phyloP scores from a whole-genome alignment of 1,140 invertebrate genomes.

The Diabrotica undecimpunctata region DNA sequence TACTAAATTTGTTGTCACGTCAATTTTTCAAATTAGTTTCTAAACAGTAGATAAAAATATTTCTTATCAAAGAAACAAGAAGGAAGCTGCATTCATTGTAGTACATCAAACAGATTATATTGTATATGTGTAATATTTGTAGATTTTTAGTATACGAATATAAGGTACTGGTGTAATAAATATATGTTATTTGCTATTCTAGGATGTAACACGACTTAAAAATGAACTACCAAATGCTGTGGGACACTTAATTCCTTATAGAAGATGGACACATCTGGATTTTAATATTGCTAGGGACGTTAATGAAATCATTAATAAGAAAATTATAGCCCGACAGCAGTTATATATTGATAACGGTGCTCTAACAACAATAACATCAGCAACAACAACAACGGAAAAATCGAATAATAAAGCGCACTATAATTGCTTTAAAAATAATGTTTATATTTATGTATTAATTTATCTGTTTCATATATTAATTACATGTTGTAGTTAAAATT shows the following conservation, averaged over 20 bases:
- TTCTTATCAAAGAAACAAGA: no score
- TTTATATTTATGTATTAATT: no score
- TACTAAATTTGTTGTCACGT: no score
- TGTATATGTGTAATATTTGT: neutral
- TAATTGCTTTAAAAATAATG: no score
- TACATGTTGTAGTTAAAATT: no score
- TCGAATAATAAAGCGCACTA: neutral
- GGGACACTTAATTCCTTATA: neutral
- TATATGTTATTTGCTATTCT: neutral
- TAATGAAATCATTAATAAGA: conserved; percentile 10
- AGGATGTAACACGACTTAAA: neutral
- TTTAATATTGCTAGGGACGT: conserved; percentile 1
- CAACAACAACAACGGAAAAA: neutral
- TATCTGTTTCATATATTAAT: no score
- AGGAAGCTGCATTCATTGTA: no score
- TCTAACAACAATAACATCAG: neutral
- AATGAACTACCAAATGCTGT: conserved; percentile 13
- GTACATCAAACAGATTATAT: no score
- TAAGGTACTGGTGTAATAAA: no score
- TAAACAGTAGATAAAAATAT: no score
- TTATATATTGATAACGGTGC: neutral
- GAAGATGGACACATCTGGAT: conserved; percentile 6
- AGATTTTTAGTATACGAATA: no score
- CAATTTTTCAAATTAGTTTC: no score
- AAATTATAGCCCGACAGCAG: neutral